Evolutionary conservation across 2,888 invertebrate species (phyloP), one percentile per base, ranked within the genome.

Genomic region (Drosophila koepferae): DNA sequence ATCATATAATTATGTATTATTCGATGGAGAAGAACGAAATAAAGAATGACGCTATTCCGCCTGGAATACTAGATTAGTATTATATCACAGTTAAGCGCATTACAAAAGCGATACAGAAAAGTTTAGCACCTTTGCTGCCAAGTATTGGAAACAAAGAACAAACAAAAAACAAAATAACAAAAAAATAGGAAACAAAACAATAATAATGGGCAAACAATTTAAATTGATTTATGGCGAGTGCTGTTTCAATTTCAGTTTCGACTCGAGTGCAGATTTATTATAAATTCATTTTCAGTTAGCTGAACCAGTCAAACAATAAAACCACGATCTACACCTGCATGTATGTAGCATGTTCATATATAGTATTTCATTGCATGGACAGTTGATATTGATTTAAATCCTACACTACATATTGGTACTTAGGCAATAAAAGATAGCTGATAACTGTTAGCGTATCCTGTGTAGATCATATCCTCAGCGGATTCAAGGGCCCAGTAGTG

Each of bases 31-130:
- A 8, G 34, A 34, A 51, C 14, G 34, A 38, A 54, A 38, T 40
- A 54, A 20, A 38, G 20, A 16, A 16, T 23, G n/a, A 16, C 38
- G 38, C 23, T 16, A 43, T 20, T 28, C 48, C 61, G 31, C 9
- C 62, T 40, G 31, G 34, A 51, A 44, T 36, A 34, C 14, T 40
- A 23, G 51, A 51, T 40, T 61, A 14, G 36, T 14, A 41, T 31
- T 54, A 62, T 78, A 80, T 79, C 78, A 79, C 72, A 83, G 70
- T 62, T 62, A 79, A 55, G 75, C 63, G 67, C 58, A 34, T 67
- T 62, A 28, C 44, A 40, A 40, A 40, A 40, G 6, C 38, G 7
- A 9, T 40, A 16, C 53, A 41, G 31, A 23, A 10, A 10, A 12
- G 28, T 44, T 43, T 44, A 61, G 55, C 46, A 58, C 49, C 41